Conservation (phyloP, 2,888 invertebrate species). For the Halictus quadricinctus region DNA sequence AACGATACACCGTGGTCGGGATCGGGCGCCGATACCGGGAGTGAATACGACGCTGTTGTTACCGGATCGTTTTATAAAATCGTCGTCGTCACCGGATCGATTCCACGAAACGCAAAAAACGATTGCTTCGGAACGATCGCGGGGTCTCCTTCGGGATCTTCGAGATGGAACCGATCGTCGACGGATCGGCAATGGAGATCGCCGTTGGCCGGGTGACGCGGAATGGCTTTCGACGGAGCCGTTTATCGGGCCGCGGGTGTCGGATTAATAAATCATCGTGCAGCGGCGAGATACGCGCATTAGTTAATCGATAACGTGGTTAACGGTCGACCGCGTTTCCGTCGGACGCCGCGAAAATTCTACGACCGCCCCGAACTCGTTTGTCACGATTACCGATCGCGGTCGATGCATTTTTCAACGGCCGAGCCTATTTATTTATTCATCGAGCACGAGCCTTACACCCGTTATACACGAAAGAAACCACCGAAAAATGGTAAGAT, state of each 20-base stretch:
- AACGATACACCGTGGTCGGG: conserved; percentile 5
- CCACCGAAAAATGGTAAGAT: background rate
- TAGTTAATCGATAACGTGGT: conserved; percentile 34
- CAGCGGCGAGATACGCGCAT: conserved; percentile 8
- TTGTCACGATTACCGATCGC: conserved; percentile 29
- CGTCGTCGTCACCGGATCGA: background rate
- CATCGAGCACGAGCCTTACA: background rate
- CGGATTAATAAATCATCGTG: conserved; percentile 31
- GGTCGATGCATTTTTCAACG: conserved; percentile 28
- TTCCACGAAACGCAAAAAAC: background rate
- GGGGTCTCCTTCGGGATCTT: background rate
- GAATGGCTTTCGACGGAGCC: conserved; percentile 7
- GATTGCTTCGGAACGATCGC: background rate
- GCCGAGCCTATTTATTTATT: conserved; percentile 40
- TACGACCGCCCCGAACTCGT: conserved; percentile 10
- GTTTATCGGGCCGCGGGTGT: conserved; percentile 27
- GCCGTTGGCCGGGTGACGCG: background rate
- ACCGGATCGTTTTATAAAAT: background rate
- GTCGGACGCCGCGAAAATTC: conserved; percentile 18
- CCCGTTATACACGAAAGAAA: background rate
- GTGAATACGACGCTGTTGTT: background rate
- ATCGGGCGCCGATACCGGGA: background rate
- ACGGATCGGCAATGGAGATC: background rate
- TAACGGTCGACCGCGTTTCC: conserved; percentile 2
- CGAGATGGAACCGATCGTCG: background rate